A percentile compares a stretch with the other conserved stretches of the same genome.
Evolutionary conservation across 2,888 invertebrate species (phyloP).

Genomic region (Oligia latruncula): DNA sequence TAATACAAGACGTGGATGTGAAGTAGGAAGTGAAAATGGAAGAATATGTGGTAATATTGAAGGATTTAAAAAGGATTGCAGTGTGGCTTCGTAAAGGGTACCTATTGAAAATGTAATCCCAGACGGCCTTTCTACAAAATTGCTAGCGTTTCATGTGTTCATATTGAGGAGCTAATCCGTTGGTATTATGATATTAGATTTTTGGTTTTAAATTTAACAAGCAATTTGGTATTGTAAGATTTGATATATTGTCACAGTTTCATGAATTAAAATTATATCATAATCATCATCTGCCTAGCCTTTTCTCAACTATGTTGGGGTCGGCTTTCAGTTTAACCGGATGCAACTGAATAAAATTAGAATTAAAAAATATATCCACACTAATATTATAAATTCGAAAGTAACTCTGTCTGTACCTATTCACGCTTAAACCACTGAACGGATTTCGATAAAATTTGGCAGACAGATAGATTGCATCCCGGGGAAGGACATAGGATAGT

Average conservation of each 20-base stretch:
- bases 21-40: slow-evolving; percentile 45
- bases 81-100: slow-evolving; percentile 20
- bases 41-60: slow-evolving; percentile 39
- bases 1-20: slow-evolving; percentile 50
- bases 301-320: too few relatives aligned
- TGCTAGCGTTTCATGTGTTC: not conserved
- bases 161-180: not conserved
- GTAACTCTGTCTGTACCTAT: too few relatives aligned
- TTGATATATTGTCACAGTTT: not conserved
- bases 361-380: too few relatives aligned
- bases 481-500: too few relatives aligned
- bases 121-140: slow-evolving; percentile 15
- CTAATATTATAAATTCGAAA: too few relatives aligned
- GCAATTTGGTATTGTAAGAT: not conserved
- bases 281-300: too few relatives aligned
- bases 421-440: too few relatives aligned
- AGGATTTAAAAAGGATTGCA: slow-evolving; percentile 32
- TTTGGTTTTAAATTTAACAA: not conserved
- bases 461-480: too few relatives aligned
- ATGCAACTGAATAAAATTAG: too few relatives aligned
- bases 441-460: too few relatives aligned
- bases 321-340: too few relatives aligned
- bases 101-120: slow-evolving; percentile 39
- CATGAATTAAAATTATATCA: not conserved
- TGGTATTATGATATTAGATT: not conserved